Evolutionary conservation across 2,888 invertebrate species (phyloP), one percentile per base, ranked within the genome.

Genomic region (Crematogaster levior): DNA sequence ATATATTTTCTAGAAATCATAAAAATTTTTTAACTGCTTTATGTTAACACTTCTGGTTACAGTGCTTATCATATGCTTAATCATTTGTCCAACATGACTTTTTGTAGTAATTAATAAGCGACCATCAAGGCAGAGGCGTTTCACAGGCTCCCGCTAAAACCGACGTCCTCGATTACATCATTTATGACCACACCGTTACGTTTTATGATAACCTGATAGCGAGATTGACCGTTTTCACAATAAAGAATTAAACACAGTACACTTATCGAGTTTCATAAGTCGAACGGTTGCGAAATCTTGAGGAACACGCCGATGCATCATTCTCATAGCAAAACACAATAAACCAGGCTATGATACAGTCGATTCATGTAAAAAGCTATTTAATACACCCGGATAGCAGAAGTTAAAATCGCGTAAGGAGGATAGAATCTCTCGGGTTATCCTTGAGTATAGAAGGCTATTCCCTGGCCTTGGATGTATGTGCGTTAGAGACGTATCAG

Each of bases 361-460:
- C 27, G 24, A n/a, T 82, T 61, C 40, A 48, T 30, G 46, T 53
- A 48, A 65, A 34, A 56, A 84, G 68, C 79, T 77, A 84, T 88
- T 89, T 88, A 88, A 89, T 74, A 82, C 83, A 73, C 72, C 85
- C 79, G 82, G 53, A 77, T 82, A 75, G 85, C 63, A 84, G 82
- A 84, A 79, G 85, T 83, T 84, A 68, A 84, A 89, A 77, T 84
- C 84, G 83, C 82, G 85, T 86, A 89, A 89, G 86, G 84, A 88
- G 84, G 70, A 89, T 86, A 70, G 81, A 68, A 63, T 63, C 63
- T 63, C 63, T 56, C 15, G 53, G 72, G 34, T 84, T 86, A 89
- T 89, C 89, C 89, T 89, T 89, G 89, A 86, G 84, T 61, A 70
- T 72, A 70, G 89, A 89, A 89, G 89, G 89, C 89, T 89, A 80